Evolutionary conservation across 1,140 invertebrate genomes (phyloP), one percentile per base, ranked within the genome.

Genomic region (Hermatobates lingyangjiaoensis): DNA sequence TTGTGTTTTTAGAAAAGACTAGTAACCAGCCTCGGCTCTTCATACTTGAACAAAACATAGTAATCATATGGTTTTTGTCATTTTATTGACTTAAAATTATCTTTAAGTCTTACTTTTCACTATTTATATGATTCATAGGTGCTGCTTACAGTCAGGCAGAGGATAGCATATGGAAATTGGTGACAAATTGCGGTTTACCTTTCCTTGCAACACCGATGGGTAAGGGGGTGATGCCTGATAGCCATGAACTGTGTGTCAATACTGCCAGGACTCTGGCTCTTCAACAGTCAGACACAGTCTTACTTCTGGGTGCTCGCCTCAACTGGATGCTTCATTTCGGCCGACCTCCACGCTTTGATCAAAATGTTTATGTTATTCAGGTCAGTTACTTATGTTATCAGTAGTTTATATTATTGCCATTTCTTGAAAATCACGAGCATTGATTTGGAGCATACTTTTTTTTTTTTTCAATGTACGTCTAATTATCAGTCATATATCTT

Each of bases 301-400:
- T 98, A 2, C 66, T 97, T 15, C 64, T 96, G 18, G 93, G 93
- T 2, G 92, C 91, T 1, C 70, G 92, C 52, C 70, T 96, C 1
- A 98, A 98, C 68, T 97, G 93, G 93, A 97, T 97, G 66, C 68
- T 98, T 28, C 93, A 98, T 69, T 98, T 96, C 71, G 93, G 92
- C 12, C 74, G 79, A 46, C 69, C 83, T n/a, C 92, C 91, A 18
- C 68, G 92, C 26, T 96, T 82, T 65, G 72, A 76, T 26, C 65
- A 73, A 21, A 68, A 87, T 64, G 87, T 92, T 0, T 90, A 91
- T 71, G 67, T 96, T 47, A 89, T 96, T 60, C 91, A 94, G 72
- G 83, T 84, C 63, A n/a, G 38, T 12, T 23, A 14, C 5, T 10
- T 10, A 10, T 34, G 15, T 34, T 34, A n/a, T n/a, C n/a, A n/a